Base-by-base conservation (phyloP, 2,888 invertebrate genomes). In the Hecatera dysodea region DNA sequence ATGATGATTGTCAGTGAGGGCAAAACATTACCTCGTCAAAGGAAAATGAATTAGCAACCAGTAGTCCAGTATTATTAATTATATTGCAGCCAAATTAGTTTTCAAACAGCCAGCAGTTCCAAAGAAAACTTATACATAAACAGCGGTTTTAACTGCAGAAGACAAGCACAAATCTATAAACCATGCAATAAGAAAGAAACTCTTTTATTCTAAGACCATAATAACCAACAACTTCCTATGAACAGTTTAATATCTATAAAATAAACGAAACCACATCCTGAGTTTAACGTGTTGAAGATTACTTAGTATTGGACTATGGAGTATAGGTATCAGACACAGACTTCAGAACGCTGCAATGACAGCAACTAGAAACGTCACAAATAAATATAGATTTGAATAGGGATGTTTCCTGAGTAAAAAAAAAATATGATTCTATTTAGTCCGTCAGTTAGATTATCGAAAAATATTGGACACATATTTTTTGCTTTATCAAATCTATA, bases 291-390 rank as follows among this genome's bases (percentile, higher is more conserved):
- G 29, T 44, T 46, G 39, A 42, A 15, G 17, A 53, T 39, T 33
- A 72, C 73, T 66, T 39, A 46, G 44, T 59, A 52, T 71, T n/a
- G 29, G 11, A 17, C 36, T 17, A n/a, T n/a, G n/a, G n/a, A n/a
- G n/a, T 69, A 12, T 24, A 29, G 44, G 24, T n/a, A 19, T 12
- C n/a, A 0, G 12, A n/a, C 55, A 33, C 19, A 33, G 55, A 55
- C n/a, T 7, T 6, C 0, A 0, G 33, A n/a, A 55, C 11, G 19
- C 22, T 4, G 27, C 11, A 6, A 5, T 29, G 29, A 29, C 29
- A 53, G 19, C 9, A 17, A 27, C 9, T 2, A 27, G 11, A 48
- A n/a, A 22, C 22, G 2, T 29, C 29, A 29, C 29, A 9, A 36
- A 36, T 36, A 36, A 36, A 11, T 36, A 36, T 11, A 36, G 11